phyloP scores from a whole-genome alignment of 2,888 invertebrate genomes.

The Aporophyla lueneburgensis region DNA sequence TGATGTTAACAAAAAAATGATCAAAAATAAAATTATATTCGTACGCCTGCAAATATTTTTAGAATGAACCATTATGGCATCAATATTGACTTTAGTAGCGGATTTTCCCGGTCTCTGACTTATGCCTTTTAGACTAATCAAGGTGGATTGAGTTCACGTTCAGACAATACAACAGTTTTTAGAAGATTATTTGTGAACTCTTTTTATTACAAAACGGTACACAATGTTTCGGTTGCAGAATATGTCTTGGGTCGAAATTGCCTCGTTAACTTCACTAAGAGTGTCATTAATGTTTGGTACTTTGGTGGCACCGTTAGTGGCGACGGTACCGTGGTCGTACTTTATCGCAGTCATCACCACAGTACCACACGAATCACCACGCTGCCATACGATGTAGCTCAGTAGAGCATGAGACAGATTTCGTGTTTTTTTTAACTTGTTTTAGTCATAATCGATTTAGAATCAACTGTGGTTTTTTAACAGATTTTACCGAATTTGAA shows the following conservation, averaged over 20 bases:
- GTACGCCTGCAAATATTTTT: conserved; percentile 24
- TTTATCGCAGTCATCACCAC: conserved; percentile 56
- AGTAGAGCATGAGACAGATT: conserved; percentile 80
- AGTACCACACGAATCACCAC: conserved; percentile 51
- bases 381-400: conserved; percentile 74
- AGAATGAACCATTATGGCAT: background rate
- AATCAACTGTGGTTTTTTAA: conserved; percentile 68
- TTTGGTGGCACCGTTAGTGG: conserved; percentile 50
- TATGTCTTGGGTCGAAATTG: conserved; percentile 31
- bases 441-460: conserved; percentile 74
- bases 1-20: conserved; percentile 31
- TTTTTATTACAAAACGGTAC: conserved; percentile 40
- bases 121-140: conserved; percentile 20
- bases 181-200: background rate
- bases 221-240: conserved; percentile 13
- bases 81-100: background rate
- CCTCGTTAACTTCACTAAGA: conserved; percentile 49
- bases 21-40: conserved; percentile 20
- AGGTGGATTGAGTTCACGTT: conserved; percentile 12
- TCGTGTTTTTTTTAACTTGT: conserved; percentile 67
- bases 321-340: background rate
- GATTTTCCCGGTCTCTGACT: conserved; percentile 28
- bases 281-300: conserved; percentile 40
- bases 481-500: conserved; percentile 53
- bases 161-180: conserved; percentile 2